A percentile compares a stretch with the other conserved stretches of the same genome.
phyloP scores from a whole-genome alignment of 2,113 vertebrate species.

The Corvus hawaiiensis region DNA sequence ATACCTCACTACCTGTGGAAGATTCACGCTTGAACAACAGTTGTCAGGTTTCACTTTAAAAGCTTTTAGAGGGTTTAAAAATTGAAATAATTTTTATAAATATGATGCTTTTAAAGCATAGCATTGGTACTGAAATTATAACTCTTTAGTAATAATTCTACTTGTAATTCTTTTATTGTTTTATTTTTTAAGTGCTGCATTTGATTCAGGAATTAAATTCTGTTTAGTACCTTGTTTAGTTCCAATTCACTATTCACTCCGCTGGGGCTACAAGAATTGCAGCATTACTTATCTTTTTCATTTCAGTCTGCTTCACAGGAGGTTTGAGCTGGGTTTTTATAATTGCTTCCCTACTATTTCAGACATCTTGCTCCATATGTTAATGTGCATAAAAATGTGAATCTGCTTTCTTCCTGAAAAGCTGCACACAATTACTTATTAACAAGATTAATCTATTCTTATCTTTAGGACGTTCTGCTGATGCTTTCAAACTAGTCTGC shows the following conservation, averaged over 20 bases:
- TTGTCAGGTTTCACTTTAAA: not conserved
- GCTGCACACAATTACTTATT: conserved; percentile 18
- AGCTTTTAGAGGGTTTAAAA: not conserved
- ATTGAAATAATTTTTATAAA: not conserved
- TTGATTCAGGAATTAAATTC: not conserved
- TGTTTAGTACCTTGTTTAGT: not conserved
- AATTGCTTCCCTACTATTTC: not conserved
- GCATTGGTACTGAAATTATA: not conserved
- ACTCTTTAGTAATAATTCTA: not conserved
- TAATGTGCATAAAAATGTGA: not conserved
- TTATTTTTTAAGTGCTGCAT: not conserved
- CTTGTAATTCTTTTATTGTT: not conserved
- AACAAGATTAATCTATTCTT: conserved; percentile 1
- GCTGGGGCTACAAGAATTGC: not conserved
- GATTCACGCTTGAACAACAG: not conserved
- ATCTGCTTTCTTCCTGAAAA: conserved; percentile 23
- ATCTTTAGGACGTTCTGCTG: conserved; percentile 1
- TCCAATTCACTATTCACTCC: not conserved
- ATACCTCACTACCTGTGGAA: not conserved
- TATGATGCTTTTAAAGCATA: not conserved
- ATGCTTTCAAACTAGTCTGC: not conserved
- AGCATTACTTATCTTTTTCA: not conserved
- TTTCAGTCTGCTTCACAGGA: not conserved
- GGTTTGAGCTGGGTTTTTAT: not conserved
- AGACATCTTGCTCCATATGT: not conserved